Evolutionary conservation across 2,797 vertebrate genomes (phyloP).

Genomic region (Squalus acanthias): DNA sequence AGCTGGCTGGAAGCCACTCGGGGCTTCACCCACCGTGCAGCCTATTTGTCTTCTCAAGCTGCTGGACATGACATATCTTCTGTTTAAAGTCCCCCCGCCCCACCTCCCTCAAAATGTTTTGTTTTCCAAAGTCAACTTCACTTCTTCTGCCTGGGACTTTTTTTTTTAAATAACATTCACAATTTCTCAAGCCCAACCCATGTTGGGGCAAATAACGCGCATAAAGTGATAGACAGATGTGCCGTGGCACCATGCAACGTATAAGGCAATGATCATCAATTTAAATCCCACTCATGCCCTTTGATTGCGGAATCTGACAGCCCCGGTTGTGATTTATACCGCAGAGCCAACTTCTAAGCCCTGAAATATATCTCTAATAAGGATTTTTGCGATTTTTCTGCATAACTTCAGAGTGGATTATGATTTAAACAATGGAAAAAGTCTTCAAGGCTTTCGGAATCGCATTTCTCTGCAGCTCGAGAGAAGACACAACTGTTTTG

Average conservation of each 20-base stretch:
- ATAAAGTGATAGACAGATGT: not conserved
- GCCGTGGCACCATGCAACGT: not conserved
- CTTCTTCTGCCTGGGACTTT: not conserved
- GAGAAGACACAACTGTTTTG: not conserved
- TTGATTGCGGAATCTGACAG: not conserved
- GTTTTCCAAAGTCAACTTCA: not conserved
- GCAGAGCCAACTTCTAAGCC: not conserved
- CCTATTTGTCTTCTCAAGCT: not conserved
- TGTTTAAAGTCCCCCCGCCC: not conserved
- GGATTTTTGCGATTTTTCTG: not conserved
- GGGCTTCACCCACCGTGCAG: not conserved
- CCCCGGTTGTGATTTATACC: not conserved
- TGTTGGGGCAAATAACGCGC: not conserved
- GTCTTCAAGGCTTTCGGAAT: not conserved
- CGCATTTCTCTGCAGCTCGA: not conserved
- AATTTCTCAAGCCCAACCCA: not conserved
- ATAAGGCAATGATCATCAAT: conserved; percentile 1
- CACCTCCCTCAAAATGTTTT: not conserved
- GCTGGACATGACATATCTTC: not conserved
- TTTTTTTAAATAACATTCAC: too few species aligned
- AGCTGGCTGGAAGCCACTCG: not conserved
- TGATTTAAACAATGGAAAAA: conserved; percentile 9
- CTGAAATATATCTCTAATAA: not conserved
- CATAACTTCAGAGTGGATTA: conserved; percentile 9
- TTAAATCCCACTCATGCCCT: not conserved